Evolutionary conservation across 2,888 invertebrate genomes (phyloP).

Genomic region (Nemotelus pantherinus): DNA sequence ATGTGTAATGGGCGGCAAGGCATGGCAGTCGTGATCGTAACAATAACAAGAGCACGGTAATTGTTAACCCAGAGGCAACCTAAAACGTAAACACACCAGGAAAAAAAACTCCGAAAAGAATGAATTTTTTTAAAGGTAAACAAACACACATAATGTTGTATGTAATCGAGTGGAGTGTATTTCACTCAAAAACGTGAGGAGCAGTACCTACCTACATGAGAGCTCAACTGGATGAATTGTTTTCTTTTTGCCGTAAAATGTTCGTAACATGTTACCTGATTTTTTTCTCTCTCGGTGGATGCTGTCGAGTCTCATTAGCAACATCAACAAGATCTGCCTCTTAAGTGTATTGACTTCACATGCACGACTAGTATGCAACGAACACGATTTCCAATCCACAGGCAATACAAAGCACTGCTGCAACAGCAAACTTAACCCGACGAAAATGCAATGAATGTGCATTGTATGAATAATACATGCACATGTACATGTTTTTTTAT

Average conservation of each 20-base stretch:
- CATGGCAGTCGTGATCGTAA: constrained; percentile 16
- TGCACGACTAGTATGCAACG: neutral
- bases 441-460: too few species aligned
- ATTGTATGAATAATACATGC: too few species aligned
- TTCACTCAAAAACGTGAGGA: neutral
- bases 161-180: neutral
- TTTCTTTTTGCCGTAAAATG: too few species aligned
- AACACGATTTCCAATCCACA: neutral
- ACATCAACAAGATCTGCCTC: constrained; percentile 46
- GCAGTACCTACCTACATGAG: too few species aligned
- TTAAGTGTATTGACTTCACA: constrained; percentile 6
- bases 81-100: neutral
- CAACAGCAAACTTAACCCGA: too few species aligned
- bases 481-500: too few species aligned
- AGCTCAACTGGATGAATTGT: too few species aligned
- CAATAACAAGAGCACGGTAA: constrained; percentile 26
- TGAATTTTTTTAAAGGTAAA: constrained; percentile 33
- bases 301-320: constrained; percentile 48
- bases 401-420: too few species aligned
- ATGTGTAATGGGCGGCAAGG: constrained; percentile 6
- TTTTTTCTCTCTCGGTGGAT: neutral
- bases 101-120: neutral
- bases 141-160: constrained; percentile 6
- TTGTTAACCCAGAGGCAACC: constrained; percentile 13
- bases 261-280: neutral